Conservation (phyloP, 2,888 invertebrate species). For the Creontiades dilutus region DNA sequence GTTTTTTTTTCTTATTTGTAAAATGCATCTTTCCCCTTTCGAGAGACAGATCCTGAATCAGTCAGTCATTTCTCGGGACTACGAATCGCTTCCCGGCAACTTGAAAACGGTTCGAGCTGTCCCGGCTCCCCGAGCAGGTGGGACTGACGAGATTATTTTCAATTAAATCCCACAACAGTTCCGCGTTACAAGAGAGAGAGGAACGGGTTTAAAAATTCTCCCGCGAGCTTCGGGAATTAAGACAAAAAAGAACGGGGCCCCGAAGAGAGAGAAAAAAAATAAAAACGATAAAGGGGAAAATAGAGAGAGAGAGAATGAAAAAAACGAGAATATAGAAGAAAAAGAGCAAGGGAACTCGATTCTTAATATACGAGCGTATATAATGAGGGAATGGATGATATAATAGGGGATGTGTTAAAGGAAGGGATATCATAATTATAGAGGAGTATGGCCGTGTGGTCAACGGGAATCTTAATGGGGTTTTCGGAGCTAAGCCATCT, state of each 20-base stretch:
- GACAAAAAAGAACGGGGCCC: constrained; percentile 2
- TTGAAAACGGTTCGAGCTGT: constrained; percentile 9
- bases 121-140: neutral
- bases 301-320: constrained; percentile 4
- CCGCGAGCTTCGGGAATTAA: constrained; percentile 43
- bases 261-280: neutral
- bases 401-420: constrained; percentile 70
- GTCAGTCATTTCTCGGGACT: neutral
- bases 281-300: constrained; percentile 38
- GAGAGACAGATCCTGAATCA: neutral
- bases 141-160: constrained; percentile 39
- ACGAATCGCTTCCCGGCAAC: constrained; percentile 17
- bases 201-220: constrained; percentile 26
- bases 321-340: constrained; percentile 42
- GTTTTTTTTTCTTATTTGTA: neutral
- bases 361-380: constrained; percentile 69
- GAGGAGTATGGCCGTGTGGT: constrained; percentile 66
- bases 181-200: neutral
- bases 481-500: constrained; percentile 50
- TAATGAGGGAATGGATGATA: constrained; percentile 71
- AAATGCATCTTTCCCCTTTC: constrained; percentile 11
- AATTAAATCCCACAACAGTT: constrained; percentile 32
- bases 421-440: constrained; percentile 71
- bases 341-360: constrained; percentile 53
- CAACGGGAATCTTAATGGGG: constrained; percentile 72